Base-by-base conservation (phyloP, 2,797 vertebrate species). In the Bryconaethiops microstoma region DNA sequence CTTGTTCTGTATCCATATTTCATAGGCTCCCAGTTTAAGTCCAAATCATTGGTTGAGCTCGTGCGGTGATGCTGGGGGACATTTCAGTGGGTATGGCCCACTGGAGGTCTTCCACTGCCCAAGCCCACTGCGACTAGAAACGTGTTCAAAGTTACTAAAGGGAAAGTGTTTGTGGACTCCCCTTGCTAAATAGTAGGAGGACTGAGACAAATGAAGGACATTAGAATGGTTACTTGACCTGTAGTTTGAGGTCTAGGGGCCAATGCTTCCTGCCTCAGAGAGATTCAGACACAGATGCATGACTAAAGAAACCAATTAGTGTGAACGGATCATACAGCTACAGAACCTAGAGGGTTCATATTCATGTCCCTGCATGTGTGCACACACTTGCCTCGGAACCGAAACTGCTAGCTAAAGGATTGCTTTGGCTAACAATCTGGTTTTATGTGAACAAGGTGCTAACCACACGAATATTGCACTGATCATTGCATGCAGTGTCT, bases 1-100 rank as follows among this genome's bases (percentile, higher is more conserved):
- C 84, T 89, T 90, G 89, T 91, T 89, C 87, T 19, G 2, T 59
- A 90, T 94, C 87, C 88, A 93, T 93, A 88, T 94, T 93, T 93
- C 80, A 94, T 89, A 79, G 72, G 79, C 83, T 76, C 79, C 89
- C 90, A 92, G 87, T 92, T 92, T 90, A 88, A 83, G 83, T 85
- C 65, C 80, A 90, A 91, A 91, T 90, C 87, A 87, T 75, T 76
- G 84, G 79, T 80, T 65, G 78, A 80, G 78, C 62, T 70, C 59
- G 40, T 75, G 73, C 84, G 74, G 63, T 35, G 39, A 62, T 72
- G 64, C 68, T 79, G 67, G 70, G 78, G 84, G 82, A 40, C 71
- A 62, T 87, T 87, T 86, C 82, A 88, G 81, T 74, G 82, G 67
- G 84, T 52, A 54, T 63, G 71, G 55, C 39, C 14, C 48, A 83